Percentiles rank a stretch among this genome's conserved stretches.
Evolutionary conservation across 2,888 invertebrate species (phyloP).

Genomic region (Quadriops clusia): DNA sequence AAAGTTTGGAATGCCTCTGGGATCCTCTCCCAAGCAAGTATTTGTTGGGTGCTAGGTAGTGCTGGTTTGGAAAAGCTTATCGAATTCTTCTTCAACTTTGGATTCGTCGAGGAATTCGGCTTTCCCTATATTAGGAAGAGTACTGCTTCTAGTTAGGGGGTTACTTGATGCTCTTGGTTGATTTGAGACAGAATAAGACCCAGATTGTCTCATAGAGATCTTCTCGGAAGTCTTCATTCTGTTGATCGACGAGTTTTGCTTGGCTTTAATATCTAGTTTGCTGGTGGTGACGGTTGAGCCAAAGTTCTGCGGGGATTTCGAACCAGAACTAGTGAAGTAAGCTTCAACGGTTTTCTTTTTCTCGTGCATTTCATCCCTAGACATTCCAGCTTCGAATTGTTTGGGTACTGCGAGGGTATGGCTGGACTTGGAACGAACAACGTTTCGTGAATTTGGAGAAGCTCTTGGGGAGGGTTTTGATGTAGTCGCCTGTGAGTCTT

Average conservation of each 20-base stretch:
- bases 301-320: constrained; percentile 32
- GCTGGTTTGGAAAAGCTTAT: constrained; percentile 55
- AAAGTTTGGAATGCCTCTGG: too few relatives aligned
- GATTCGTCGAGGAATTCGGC: constrained; percentile 59
- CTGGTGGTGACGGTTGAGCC: constrained; percentile 15
- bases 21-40: too few relatives aligned
- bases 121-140: constrained; percentile 60
- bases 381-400: constrained; percentile 67
- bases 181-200: not conserved
- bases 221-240: constrained; percentile 42
- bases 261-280: too few relatives aligned
- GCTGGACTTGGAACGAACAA: constrained; percentile 57
- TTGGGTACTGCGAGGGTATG: constrained; percentile 63
- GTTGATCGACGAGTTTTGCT: constrained; percentile 27
- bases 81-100: constrained; percentile 81
- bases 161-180: constrained; percentile 27
- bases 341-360: constrained; percentile 65
- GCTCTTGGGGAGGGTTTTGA: constrained; percentile 32
- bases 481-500: constrained; percentile 26
- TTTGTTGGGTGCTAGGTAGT: too few relatives aligned
- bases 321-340: constrained; percentile 45
- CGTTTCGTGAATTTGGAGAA: constrained; percentile 37
- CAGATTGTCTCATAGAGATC: constrained; percentile 28
- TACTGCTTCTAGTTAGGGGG: constrained; percentile 59
- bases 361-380: constrained; percentile 50